Base-by-base conservation (phyloP, 1,140 invertebrate genomes). In the Ganaspis sp. region DNA sequence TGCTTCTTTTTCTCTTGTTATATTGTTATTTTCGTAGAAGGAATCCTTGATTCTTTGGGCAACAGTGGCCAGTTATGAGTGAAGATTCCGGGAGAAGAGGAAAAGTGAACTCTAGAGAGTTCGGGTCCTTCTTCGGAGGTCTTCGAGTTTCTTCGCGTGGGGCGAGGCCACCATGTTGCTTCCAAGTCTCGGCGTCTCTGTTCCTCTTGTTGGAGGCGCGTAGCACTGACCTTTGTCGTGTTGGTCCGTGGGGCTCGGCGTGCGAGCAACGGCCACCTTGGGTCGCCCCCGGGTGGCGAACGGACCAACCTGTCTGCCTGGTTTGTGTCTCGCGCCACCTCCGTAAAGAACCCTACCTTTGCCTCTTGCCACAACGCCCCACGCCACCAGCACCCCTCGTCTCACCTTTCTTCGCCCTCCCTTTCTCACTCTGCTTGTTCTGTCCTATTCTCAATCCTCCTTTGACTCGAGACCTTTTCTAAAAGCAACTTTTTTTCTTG, bases 151-250 rank as follows among this genome's bases (percentile, higher is more conserved):
- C 82, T 88, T 91, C 89, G 90, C 90, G 90, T 91, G 89, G 88
- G 90, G 90, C 90, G 88, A 91, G 90, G 90, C 90, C 89, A 90
- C 90, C 90, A 89, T 90, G 90, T 91, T 90, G 81, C 85, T 88
- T 77, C 76, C 71, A 76, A 75, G 73, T 82, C 73, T 86, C 45
- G 53, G 12, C 21, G 23, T 89, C 85, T 73, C 73, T 23, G 70
- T 87, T 69, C 0, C 19, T 17, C 81, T 17, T 38, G 69, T 23
- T 45, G 26, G 9, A 8, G 1, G 69, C 53, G 42, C 34, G 73
- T 83, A 58, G 71, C 70, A 74, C 69, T n/a, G 23, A 73, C 82
- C 69, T 83, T 69, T 45, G 15, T 45, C 71, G 79, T 49, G 77
- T 64, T 75, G 42, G 38, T 54, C 58, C 72, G 76, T 73, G 70